Conservation (phyloP, 2,888 invertebrate species). For the Melikaiella ostensackeni region DNA sequence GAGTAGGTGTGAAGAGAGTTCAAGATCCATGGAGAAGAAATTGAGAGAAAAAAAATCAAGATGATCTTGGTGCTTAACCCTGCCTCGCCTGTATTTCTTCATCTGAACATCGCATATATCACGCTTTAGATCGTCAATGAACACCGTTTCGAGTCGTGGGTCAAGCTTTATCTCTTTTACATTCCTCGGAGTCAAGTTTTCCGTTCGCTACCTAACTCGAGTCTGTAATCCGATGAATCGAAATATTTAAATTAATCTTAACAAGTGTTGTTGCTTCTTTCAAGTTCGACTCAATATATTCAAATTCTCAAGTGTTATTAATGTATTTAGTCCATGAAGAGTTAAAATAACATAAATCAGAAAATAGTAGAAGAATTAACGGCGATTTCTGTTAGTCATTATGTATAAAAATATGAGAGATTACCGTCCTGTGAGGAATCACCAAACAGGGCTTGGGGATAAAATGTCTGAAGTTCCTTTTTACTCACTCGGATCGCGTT, state of each 20-base stretch:
- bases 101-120: conserved; percentile 31
- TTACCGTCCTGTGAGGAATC: neutral
- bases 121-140: conserved; percentile 28
- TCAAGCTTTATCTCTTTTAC: neutral
- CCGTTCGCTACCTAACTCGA: neutral
- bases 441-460: neutral
- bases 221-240: conserved; percentile 2
- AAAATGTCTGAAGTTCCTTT: conserved; percentile 28
- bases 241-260: conserved; percentile 10
- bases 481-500: conserved; percentile 12
- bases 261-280: neutral
- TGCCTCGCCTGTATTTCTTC: conserved; percentile 10
- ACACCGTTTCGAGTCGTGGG: conserved; percentile 6
- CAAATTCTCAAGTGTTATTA: neutral
- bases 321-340: neutral
- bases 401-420: neutral
- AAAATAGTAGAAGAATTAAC: neutral
- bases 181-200: conserved; percentile 7
- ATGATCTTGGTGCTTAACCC: conserved; percentile 32
- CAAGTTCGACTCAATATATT: neutral
- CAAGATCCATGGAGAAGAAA: conserved; percentile 22
- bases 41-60: conserved; percentile 5
- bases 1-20: conserved; percentile 32
- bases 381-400: neutral
- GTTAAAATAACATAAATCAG: neutral